Evolutionary conservation across 1,140 invertebrate species (phyloP), one percentile per base, ranked within the genome.

Genomic region (Sweltsa coloradensis): DNA sequence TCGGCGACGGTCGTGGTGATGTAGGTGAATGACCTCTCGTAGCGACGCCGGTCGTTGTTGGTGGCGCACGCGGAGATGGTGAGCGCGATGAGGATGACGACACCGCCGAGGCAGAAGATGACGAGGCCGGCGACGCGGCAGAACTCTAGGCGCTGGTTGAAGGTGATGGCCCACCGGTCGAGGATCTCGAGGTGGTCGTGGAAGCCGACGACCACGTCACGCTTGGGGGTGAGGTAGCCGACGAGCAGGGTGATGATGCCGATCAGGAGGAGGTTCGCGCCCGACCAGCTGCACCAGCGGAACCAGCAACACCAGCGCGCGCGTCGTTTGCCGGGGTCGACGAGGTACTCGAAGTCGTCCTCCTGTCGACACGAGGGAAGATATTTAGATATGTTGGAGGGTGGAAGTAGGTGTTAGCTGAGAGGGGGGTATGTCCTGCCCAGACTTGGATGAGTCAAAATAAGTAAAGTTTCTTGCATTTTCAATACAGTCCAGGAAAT

Each of bases 81-180:
- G 4, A 75, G 59, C 3, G 69, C 60, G 29, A 66, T 55, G 18
- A 70, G 63, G 3, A 73, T 51, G 6, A 71, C 63, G 3, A 68
- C 53, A 6, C 71, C 71, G n/a, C 73, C 73, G 11, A 64, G 51
- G 53, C 70, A 73, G 57, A 75, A 74, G 5, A 70, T 51, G 3
- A 66, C 62, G 16, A 74, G 56, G 2, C 73, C 72, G 27, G 69
- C 60, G 4, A 73, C 56, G 51, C 73, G 73, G 53, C 67, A 69
- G 42, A 64, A 55, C 52, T 73, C 71, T 37, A 75, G 55, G 22
- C 66, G 66, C n/a, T 61, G 57, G 59, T 74, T 75, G 57, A 69
- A 74, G 13, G 56, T 47, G 21, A 67, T 56, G 5, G 70, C 70
- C 34, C 53, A 56, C 13, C 61, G 57, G 58, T 74, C 71, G 11